Percentiles rank a stretch among this genome's conserved stretches.
These are phyloP conservation scores for Mesoligia furuncula DNA, from an alignment of 2,888 invertebrate species.

Conservation along the genomic window DNA sequence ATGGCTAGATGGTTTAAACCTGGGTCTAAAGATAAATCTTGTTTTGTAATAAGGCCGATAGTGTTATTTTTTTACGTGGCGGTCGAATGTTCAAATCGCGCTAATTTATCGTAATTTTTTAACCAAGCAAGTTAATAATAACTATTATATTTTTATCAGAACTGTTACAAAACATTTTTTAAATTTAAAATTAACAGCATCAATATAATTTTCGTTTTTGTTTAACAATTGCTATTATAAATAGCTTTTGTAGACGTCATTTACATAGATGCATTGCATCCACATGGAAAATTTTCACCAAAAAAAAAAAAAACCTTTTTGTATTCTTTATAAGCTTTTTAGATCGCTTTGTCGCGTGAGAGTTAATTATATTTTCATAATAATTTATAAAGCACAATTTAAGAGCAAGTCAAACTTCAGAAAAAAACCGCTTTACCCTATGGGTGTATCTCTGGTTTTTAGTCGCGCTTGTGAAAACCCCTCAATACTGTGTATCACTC, in stretches of 20 bases:
- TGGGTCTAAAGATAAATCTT: too few relatives aligned
- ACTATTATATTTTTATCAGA: not conserved
- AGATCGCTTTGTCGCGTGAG: not conserved
- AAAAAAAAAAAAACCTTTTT: not conserved
- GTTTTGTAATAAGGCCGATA: too few relatives aligned
- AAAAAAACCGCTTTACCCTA: not conserved
- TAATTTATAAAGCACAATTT: not conserved
- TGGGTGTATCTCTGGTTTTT: not conserved
- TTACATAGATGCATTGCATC: not conserved
- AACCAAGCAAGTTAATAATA: not conserved
- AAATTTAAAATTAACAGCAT: not conserved
- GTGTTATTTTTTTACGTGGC: not conserved
- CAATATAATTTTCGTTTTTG: not conserved
- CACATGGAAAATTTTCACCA: not conserved
- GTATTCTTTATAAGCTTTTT: not conserved
- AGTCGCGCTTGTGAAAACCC: not conserved
- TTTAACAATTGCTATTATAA: not conserved
- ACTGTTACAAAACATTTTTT: not conserved
- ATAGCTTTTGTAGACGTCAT: slow-evolving; percentile 1
- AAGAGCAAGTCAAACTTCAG: not conserved
- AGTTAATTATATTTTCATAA: not conserved
- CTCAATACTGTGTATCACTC: too few relatives aligned
- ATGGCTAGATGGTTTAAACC: too few relatives aligned
- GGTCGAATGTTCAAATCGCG: not conserved
- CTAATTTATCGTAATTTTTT: not conserved